Evolutionary conservation across 2,888 invertebrate species (phyloP).

Genomic region (Acronicta psi): DNA sequence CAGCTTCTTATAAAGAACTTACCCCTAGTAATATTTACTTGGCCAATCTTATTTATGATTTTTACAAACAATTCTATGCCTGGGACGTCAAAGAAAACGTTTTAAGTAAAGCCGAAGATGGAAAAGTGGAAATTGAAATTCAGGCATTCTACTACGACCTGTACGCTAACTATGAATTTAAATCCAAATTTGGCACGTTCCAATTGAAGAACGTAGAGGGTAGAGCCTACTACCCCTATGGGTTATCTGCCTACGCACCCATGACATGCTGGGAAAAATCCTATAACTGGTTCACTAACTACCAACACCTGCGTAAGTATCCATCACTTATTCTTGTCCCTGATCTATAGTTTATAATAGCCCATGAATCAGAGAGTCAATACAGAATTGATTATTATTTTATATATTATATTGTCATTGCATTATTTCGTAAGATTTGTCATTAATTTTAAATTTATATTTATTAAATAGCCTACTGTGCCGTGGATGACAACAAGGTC

Average conservation of each 20-base stretch:
- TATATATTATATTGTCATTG: no score
- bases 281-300: conserved; percentile 69
- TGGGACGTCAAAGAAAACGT: conserved; percentile 84
- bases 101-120: conserved; percentile 73
- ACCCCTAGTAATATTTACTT: conserved; percentile 75
- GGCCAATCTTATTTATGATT: conserved; percentile 80
- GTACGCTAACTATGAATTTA: conserved; percentile 80
- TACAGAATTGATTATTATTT: no score
- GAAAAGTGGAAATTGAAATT: conserved; percentile 83
- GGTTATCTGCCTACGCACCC: conserved; percentile 75
- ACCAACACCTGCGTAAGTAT: conserved; percentile 89
- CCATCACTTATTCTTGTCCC: not conserved
- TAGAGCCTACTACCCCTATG: conserved; percentile 19
- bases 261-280: conserved; percentile 60
- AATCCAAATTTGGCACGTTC: conserved; percentile 80
- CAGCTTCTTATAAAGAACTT: conserved; percentile 85
- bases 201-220: conserved; percentile 66
- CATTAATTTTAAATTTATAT: no score
- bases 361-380: no score
- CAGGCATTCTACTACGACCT: conserved; percentile 80
- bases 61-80: conserved; percentile 68
- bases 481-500: conserved; percentile 88
- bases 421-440: no score
- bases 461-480: conserved; percentile 90
- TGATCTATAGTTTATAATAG: no score